Percentiles rank a stretch among this genome's conserved stretches.
Evolutionary conservation across 2,113 vertebrate genomes (phyloP).

Genomic region (Isurus oxyrinchus): DNA sequence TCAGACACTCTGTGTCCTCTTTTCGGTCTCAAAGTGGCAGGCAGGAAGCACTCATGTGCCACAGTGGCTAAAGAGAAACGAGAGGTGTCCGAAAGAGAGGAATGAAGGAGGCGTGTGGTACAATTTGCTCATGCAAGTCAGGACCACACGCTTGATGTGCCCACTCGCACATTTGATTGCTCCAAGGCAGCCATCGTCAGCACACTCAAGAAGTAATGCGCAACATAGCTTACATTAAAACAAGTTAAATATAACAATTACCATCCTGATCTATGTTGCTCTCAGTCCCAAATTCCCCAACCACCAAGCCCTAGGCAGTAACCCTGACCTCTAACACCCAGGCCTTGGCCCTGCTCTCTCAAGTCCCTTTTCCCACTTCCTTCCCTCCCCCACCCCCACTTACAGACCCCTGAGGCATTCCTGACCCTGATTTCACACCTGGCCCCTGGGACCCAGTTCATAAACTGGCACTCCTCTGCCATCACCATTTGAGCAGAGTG

Average conservation of each 20-base stretch:
- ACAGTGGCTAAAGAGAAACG: too few species aligned
- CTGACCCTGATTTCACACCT: neutral
- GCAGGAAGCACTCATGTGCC: too few species aligned
- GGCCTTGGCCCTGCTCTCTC: neutral
- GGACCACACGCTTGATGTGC: neutral
- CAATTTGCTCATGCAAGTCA: neutral
- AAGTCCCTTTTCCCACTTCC: neutral
- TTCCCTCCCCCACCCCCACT: neutral
- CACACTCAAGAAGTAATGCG: neutral
- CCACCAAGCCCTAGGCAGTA: neutral
- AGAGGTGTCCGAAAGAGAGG: neutral
- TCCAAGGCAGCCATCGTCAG: neutral
- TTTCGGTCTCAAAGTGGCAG: neutral
- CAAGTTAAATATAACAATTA: neutral
- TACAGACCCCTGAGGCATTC: neutral
- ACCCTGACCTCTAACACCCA: neutral
- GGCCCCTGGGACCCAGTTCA: neutral
- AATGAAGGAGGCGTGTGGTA: neutral
- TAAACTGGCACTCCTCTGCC: neutral
- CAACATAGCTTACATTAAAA: neutral
- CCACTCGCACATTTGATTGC: neutral
- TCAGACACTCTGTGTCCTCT: neutral
- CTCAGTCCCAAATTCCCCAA: neutral
- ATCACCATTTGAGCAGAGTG: neutral
- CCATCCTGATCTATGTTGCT: neutral